phyloP scores from a whole-genome alignment of 2,888 invertebrate species.

The Mythimna vitellina region DNA sequence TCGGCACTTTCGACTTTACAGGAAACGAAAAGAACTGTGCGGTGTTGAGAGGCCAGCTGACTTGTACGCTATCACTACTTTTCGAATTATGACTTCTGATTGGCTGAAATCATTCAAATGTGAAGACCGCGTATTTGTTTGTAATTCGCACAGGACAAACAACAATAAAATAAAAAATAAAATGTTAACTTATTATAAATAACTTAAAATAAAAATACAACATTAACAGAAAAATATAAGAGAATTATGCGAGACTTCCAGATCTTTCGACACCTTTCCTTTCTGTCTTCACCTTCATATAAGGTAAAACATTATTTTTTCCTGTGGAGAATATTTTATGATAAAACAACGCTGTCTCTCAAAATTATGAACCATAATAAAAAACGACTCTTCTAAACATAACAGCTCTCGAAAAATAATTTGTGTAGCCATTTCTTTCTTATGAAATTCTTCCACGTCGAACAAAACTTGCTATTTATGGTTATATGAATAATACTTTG shows the following conservation, averaged over 20 bases:
- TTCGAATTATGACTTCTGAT: too few species aligned
- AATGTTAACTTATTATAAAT: too few species aligned
- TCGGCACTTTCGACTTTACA: too few species aligned
- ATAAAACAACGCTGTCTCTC: constrained; percentile 29
- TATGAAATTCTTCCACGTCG: constrained; percentile 24
- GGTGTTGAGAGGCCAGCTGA: too few species aligned
- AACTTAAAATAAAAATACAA: too few species aligned
- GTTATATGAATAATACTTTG: constrained; percentile 13
- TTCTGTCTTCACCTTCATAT: not conserved
- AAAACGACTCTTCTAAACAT: constrained; percentile 30
- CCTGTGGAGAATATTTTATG: constrained; percentile 28
- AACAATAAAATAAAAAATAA: too few species aligned
- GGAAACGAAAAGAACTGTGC: too few species aligned
- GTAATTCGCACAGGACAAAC: too few species aligned
- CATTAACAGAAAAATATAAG: too few species aligned
- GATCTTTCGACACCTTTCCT: not conserved
- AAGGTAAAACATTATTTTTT: constrained; percentile 11
- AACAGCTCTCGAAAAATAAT: constrained; percentile 41
- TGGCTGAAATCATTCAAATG: too few species aligned
- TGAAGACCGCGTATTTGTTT: too few species aligned
- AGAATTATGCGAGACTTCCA: not conserved
- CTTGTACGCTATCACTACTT: too few species aligned
- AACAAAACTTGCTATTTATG: constrained; percentile 27
- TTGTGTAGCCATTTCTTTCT: constrained; percentile 27
- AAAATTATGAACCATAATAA: constrained; percentile 40